A percentile compares a stretch with the other conserved stretches of the same genome.
phyloP scores from a whole-genome alignment of 2,797 vertebrate species.

The Liparis tanakae region DNA sequence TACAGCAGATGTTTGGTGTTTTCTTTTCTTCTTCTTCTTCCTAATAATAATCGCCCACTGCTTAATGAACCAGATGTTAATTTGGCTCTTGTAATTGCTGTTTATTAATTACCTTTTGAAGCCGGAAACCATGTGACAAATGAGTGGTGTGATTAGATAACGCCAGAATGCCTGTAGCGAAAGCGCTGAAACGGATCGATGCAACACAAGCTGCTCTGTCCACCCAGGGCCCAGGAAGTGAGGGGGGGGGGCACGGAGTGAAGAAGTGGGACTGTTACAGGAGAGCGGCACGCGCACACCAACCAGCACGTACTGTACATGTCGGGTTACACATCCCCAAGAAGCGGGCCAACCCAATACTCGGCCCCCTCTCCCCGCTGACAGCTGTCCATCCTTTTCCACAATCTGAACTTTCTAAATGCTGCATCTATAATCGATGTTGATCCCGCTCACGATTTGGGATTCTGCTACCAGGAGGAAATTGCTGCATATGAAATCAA shows the following conservation, averaged over 20 bases:
- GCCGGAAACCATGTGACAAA: constrained; percentile 65
- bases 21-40: not conserved
- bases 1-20: not conserved
- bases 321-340: not conserved
- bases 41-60: constrained; percentile 39
- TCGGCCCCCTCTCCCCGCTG: not conserved
- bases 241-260: constrained; percentile 51
- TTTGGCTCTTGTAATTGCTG: constrained; percentile 66
- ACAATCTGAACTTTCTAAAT: constrained; percentile 14
- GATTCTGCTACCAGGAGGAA: not conserved
- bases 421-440: not conserved
- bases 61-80: constrained; percentile 60
- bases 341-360: not conserved
- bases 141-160: constrained; percentile 75
- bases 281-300: constrained; percentile 29
- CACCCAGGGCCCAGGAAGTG: constrained; percentile 27
- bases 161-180: constrained; percentile 55
- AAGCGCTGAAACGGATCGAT: constrained; percentile 68
- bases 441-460: not conserved
- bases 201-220: constrained; percentile 60
- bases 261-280: constrained; percentile 46
- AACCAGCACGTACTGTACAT: constrained; percentile 7
- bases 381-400: not conserved
- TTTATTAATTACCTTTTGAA: constrained; percentile 68
- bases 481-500: not conserved